These are phyloP conservation scores for Dromaius novaehollandiae DNA, from an alignment of 2,113 vertebrate species.

Conservation along the genomic window DNA sequence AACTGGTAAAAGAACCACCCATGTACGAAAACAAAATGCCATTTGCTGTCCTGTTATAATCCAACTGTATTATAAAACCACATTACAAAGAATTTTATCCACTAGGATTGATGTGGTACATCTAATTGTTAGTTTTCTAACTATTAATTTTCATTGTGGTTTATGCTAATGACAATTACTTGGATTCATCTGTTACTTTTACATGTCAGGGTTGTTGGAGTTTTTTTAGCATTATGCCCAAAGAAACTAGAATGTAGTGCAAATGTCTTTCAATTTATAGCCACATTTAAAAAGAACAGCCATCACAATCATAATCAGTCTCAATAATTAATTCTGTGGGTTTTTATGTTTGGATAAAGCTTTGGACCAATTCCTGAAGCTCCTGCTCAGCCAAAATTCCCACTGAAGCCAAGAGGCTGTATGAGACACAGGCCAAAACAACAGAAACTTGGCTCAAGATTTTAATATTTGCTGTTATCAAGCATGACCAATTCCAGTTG, in stretches of 20 bases:
- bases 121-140: background rate
- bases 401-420: background rate
- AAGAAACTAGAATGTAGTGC: background rate
- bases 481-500: rapidly evolving
- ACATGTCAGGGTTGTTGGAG: background rate
- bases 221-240: background rate
- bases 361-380: background rate
- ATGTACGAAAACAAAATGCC: background rate
- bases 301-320: background rate
- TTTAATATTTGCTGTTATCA: background rate
- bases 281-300: background rate
- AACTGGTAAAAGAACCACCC: background rate
- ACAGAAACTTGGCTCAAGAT: background rate
- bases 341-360: background rate
- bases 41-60: background rate
- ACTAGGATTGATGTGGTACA: background rate
- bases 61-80: background rate
- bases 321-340: background rate
- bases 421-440: background rate
- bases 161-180: background rate
- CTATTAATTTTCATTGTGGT: background rate
- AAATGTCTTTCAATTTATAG: background rate
- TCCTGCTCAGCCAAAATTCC: background rate
- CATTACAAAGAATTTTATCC: background rate
- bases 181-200: background rate